These are phyloP conservation scores for Indicator maculatus DNA, from an alignment of 2,113 vertebrate species.

Conservation along the genomic window DNA sequence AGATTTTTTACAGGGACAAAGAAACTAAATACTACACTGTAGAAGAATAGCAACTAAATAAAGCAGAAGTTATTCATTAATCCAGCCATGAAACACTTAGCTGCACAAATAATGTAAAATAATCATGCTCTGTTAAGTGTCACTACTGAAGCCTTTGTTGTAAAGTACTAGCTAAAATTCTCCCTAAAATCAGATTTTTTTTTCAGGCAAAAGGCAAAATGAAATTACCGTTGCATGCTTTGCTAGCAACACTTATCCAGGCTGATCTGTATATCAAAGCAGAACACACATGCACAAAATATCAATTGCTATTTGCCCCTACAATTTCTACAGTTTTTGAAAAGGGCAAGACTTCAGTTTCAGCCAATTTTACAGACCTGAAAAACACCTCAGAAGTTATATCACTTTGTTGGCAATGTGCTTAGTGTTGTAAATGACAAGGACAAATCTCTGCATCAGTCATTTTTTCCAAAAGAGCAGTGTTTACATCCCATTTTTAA, in stretches of 20 bases:
- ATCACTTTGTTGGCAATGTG: background rate
- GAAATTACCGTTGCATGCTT: background rate
- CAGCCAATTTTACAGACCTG: background rate
- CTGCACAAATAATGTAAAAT: background rate
- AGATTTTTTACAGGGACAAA: conserved; percentile 41
- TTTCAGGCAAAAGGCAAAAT: background rate
- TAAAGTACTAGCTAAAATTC: background rate
- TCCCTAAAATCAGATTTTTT: background rate
- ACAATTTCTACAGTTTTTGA: background rate
- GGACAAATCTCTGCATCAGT: background rate
- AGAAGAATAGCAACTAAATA: conserved; percentile 27
- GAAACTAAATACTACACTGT: background rate
- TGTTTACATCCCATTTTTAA: background rate
- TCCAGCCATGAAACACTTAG: conserved; percentile 24
- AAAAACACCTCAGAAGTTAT: background rate
- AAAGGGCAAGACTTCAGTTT: background rate
- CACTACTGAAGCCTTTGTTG: background rate
- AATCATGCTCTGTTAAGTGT: background rate
- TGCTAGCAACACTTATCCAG: background rate
- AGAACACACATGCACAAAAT: background rate
- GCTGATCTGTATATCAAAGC: background rate
- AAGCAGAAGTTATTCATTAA: conserved; percentile 77
- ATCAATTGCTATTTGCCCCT: background rate
- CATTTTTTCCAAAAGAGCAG: background rate
- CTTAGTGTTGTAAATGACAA: background rate